phyloP scores from a whole-genome alignment of 1,140 invertebrate species.

The Dysdera silvatica region DNA sequence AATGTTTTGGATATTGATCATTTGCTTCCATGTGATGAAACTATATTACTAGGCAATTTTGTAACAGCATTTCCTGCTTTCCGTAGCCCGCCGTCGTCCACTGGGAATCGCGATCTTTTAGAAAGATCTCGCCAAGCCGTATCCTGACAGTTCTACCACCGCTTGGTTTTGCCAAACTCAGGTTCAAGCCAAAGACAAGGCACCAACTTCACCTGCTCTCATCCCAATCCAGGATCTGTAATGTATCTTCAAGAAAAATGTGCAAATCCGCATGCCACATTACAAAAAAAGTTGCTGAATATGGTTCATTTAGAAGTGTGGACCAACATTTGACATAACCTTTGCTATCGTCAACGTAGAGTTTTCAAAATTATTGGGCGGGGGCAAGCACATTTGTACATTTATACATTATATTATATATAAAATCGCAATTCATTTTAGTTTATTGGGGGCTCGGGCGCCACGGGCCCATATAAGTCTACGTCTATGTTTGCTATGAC shows the following conservation, averaged over 20 bases:
- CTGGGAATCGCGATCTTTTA: background rate
- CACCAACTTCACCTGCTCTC: background rate
- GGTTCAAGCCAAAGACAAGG: background rate
- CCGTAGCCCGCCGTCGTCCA: background rate
- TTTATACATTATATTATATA: too few relatives aligned
- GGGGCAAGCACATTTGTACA: too few relatives aligned
- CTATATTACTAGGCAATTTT: background rate
- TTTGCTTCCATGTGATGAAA: background rate
- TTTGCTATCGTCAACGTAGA: too few relatives aligned
- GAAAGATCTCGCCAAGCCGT: background rate
- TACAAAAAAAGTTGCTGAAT: background rate
- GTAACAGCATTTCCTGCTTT: background rate
- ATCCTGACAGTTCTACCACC: background rate
- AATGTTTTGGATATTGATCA: background rate
- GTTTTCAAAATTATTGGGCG: too few relatives aligned
- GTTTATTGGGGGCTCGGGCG: too few relatives aligned
- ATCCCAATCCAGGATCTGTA: background rate
- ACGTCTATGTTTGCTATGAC: background rate
- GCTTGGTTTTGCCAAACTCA: background rate
- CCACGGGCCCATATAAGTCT: too few relatives aligned
- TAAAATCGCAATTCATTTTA: too few relatives aligned
- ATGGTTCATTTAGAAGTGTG: background rate
- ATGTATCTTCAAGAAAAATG: background rate
- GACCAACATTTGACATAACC: background rate
- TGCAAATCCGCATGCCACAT: background rate